A percentile compares a stretch with the other conserved stretches of the same genome.
These are phyloP conservation scores for Argynnis bischoffii DNA, from an alignment of 2,888 invertebrate genomes.

Conservation along the genomic window DNA sequence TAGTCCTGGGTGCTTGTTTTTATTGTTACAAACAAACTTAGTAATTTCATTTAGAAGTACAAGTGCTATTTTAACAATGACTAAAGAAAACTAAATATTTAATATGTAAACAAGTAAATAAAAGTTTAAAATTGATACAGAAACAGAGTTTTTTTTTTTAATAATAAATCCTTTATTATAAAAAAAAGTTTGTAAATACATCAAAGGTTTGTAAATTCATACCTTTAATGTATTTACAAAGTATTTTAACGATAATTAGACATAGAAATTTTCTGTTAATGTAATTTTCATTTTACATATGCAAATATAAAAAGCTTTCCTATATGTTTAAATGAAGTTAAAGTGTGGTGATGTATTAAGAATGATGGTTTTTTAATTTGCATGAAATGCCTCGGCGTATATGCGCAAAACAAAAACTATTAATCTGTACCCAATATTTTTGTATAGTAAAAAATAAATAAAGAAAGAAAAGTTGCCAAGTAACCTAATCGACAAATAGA, in stretches of 20 bases:
- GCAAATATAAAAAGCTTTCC: not conserved
- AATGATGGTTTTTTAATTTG: not conserved
- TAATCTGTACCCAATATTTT: not conserved
- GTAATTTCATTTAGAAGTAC: slow-evolving; percentile 35
- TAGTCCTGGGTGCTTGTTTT: slow-evolving; percentile 41
- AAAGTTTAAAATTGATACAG: not conserved
- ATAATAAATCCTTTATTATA: no score
- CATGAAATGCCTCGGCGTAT: not conserved
- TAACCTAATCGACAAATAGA: no score
- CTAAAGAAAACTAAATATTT: slow-evolving; percentile 12
- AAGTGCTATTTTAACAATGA: slow-evolving; percentile 11
- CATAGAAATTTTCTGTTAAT: no score
- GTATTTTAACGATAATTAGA: no score
- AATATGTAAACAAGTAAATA: not conserved
- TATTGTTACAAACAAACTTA: slow-evolving; percentile 32
- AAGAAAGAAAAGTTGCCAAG: no score
- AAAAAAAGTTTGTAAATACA: no score
- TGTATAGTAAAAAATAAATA: not conserved
- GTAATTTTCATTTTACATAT: not conserved
- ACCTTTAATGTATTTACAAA: no score
- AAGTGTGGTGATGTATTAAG: slow-evolving; percentile 1
- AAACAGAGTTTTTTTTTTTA: no score
- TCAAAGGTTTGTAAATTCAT: no score
- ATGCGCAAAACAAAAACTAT: not conserved
- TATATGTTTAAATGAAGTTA: not conserved